phyloP scores from a whole-genome alignment of 2,888 invertebrate genomes.

The Drosophila seclusa region DNA sequence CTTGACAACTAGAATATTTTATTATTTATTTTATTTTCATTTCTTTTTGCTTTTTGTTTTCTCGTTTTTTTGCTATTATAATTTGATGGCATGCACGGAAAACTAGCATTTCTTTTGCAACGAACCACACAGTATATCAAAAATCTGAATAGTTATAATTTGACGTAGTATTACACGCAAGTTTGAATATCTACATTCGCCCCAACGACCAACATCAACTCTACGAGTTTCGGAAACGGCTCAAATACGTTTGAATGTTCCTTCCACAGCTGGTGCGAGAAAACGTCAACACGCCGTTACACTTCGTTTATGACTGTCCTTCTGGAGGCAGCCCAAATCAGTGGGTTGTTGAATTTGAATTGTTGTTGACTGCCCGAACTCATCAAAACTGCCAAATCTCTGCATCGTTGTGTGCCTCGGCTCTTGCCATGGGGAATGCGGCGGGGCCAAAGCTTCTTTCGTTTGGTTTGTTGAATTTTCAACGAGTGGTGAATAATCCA shows the following conservation, averaged over 20 bases:
- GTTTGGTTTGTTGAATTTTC: conserved; percentile 43
- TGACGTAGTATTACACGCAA: conserved; percentile 40
- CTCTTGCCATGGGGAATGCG: conserved; percentile 9
- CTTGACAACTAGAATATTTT: conserved; percentile 44
- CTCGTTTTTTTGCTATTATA: conserved; percentile 20
- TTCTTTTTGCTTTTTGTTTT: neutral
- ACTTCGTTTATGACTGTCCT: conserved; percentile 82
- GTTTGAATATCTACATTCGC: conserved; percentile 24
- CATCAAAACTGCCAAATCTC: conserved; percentile 55
- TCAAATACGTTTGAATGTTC: conserved; percentile 15
- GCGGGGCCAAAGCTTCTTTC: conserved; percentile 39
- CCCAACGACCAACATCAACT: conserved; percentile 6
- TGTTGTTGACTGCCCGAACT: conserved; percentile 59
- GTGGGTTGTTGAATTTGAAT: conserved; percentile 63
- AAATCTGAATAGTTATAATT: conserved; percentile 46
- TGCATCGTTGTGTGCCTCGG: conserved; percentile 43
- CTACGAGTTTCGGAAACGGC: conserved; percentile 7
- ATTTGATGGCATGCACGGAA: conserved; percentile 35
- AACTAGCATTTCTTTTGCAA: conserved; percentile 37
- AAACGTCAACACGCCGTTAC: conserved; percentile 80
- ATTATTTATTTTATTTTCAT: conserved; percentile 17
- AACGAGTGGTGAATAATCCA: neutral
- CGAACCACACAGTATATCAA: conserved; percentile 24
- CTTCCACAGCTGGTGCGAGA: conserved; percentile 39
- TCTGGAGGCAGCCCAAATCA: conserved; percentile 60